Evolutionary conservation across 1,140 invertebrate species (phyloP).

Genomic region (Drosophila pseudoananassae): DNA sequence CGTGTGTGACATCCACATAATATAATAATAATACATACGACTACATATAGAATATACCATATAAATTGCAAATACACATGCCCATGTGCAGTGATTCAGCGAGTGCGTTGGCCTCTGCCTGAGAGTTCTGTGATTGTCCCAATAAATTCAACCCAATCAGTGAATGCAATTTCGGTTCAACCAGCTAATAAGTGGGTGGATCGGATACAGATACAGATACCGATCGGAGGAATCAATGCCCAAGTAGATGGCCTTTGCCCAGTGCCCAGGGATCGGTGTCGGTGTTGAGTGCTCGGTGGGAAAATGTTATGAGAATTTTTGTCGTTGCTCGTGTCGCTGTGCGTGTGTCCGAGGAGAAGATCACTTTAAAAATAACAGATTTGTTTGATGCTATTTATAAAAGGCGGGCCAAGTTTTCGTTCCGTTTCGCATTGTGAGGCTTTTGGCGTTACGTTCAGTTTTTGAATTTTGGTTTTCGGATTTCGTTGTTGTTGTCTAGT

Average conservation of each 20-base stretch:
- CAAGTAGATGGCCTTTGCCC: constrained; percentile 41
- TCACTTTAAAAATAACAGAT: constrained; percentile 80
- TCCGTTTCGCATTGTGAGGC: constrained; percentile 47
- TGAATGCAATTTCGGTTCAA: constrained; percentile 28
- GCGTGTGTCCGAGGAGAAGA: constrained; percentile 63
- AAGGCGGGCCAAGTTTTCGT: constrained; percentile 74
- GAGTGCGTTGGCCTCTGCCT: constrained; percentile 68
- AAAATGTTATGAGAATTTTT: constrained; percentile 44
- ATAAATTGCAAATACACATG: constrained; percentile 37
- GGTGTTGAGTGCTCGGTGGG: background rate
- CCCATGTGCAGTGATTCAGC: constrained; percentile 62
- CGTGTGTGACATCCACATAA: constrained; percentile 49
- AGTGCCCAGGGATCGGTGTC: constrained; percentile 11
- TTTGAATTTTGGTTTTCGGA: constrained; percentile 26
- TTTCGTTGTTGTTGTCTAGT: constrained; percentile 45
- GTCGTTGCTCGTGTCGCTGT: constrained; percentile 43
- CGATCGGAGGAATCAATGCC: constrained; percentile 4
- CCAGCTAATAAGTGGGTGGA: constrained; percentile 13
- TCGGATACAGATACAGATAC: constrained; percentile 21
- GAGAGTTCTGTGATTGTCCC: constrained; percentile 17
- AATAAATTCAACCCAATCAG: constrained; percentile 17
- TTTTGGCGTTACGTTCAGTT: constrained; percentile 35
- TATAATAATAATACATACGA: constrained; percentile 41
- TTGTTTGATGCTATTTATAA: constrained; percentile 83
- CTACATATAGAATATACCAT: constrained; percentile 30